These are phyloP conservation scores for Temnothorax rugatulus DNA, from an alignment of 2,888 invertebrate species.

Conservation along the genomic window DNA sequence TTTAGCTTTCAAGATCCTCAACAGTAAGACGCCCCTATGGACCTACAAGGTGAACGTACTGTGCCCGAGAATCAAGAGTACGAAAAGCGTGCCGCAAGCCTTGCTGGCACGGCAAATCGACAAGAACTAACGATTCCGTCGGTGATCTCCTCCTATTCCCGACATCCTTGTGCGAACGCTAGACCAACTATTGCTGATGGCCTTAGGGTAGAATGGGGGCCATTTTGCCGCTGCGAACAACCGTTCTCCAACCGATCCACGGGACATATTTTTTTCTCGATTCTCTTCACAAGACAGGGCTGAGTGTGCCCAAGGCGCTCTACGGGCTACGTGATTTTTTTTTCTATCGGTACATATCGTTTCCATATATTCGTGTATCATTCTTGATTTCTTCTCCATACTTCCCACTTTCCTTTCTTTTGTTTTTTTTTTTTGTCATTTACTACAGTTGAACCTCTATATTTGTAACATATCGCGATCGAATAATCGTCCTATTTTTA, in stretches of 20 bases:
- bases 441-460: slow-evolving; percentile 10
- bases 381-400: slow-evolving; percentile 65
- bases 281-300: slow-evolving; percentile 79
- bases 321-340: slow-evolving; percentile 82
- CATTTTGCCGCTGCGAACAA: slow-evolving; percentile 78
- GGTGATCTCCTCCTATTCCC: slow-evolving; percentile 50
- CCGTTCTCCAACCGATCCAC: slow-evolving; percentile 78
- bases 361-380: slow-evolving; percentile 76
- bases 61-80: slow-evolving; percentile 89
- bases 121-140: slow-evolving; percentile 32
- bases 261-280: slow-evolving; percentile 81
- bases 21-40: slow-evolving; percentile 81
- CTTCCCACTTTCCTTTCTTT: slow-evolving; percentile 43
- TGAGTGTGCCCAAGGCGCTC: slow-evolving; percentile 79
- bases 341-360: slow-evolving; percentile 84
- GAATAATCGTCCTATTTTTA: background rate
- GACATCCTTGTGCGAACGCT: slow-evolving; percentile 56
- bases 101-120: slow-evolving; percentile 43
- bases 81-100: slow-evolving; percentile 87
- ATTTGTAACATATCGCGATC: slow-evolving; percentile 17
- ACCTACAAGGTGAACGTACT: slow-evolving; percentile 88
- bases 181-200: slow-evolving; percentile 77
- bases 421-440: background rate
- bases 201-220: slow-evolving; percentile 75
- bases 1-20: slow-evolving; percentile 87